A percentile compares a stretch with the other conserved stretches of the same genome.
phyloP scores from a whole-genome alignment of 1,140 invertebrate genomes.

The Drosophila pruinosa region DNA sequence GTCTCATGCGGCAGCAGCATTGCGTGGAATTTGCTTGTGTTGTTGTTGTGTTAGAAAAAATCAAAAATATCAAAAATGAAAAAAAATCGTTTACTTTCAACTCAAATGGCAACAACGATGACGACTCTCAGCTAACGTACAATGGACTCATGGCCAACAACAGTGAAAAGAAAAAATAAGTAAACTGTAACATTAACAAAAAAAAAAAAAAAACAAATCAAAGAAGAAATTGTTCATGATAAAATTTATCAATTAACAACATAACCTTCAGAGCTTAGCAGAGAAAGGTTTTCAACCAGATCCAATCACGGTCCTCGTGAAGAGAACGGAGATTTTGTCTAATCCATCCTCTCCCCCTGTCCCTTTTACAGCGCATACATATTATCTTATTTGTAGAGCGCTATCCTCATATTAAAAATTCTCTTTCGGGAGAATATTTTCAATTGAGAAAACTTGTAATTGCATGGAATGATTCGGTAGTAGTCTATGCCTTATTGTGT shows the following conservation, averaged over 20 bases:
- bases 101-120: conserved; percentile 55
- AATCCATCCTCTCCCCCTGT: background rate
- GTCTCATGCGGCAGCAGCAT: conserved; percentile 48
- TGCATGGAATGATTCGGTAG: background rate
- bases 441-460: background rate
- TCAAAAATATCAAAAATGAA: conserved; percentile 42
- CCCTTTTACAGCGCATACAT: background rate
- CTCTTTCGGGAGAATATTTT: background rate
- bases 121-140: conserved; percentile 46
- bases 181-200: conserved; percentile 12
- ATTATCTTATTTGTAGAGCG: background rate
- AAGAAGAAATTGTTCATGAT: conserved; percentile 10
- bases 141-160: conserved; percentile 33
- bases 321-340: background rate
- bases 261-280: conserved; percentile 13
- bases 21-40: conserved; percentile 65
- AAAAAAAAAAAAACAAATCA: conserved; percentile 18
- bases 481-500: background rate
- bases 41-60: conserved; percentile 69
- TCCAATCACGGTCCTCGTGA: background rate
- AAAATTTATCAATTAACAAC: conserved; percentile 13
- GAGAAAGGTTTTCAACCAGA: background rate
- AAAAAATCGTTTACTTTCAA: conserved; percentile 74
- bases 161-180: conserved; percentile 19
- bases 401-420: background rate